Conservation (phyloP, 2,113 vertebrate genomes). For the Aythya baeri region DNA sequence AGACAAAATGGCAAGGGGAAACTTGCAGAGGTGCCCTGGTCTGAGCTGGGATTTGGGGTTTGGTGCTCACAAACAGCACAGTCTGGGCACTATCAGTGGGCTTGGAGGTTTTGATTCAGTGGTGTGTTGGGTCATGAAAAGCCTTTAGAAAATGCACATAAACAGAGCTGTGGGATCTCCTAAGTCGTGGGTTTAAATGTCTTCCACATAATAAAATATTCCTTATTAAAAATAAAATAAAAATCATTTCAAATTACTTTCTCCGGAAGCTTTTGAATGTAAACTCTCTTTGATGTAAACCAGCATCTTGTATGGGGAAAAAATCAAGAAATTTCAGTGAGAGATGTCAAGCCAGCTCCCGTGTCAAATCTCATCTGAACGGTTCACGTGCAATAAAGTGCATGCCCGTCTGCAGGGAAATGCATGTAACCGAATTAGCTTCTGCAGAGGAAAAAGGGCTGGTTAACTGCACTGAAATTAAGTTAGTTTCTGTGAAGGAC, state of each 20-base stretch:
- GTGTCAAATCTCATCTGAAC: neutral
- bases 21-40: neutral
- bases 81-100: fast-evolving
- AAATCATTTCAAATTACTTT: neutral
- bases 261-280: neutral
- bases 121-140: fast-evolving
- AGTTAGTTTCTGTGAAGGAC: neutral
- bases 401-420: neutral
- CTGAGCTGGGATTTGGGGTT: neutral
- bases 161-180: neutral
- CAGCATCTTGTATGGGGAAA: neutral
- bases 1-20: neutral
- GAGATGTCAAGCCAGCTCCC: neutral
- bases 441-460: neutral
- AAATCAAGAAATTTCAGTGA: neutral
- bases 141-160: neutral
- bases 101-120: neutral
- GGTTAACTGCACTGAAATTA: neutral
- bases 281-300: neutral
- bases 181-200: neutral
- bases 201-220: neutral
- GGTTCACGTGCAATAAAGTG: neutral
- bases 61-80: fast-evolving
- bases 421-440: neutral
- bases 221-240: neutral